Evolutionary conservation across 2,888 invertebrate genomes (phyloP).

Genomic region (Sialis fuliginosa): DNA sequence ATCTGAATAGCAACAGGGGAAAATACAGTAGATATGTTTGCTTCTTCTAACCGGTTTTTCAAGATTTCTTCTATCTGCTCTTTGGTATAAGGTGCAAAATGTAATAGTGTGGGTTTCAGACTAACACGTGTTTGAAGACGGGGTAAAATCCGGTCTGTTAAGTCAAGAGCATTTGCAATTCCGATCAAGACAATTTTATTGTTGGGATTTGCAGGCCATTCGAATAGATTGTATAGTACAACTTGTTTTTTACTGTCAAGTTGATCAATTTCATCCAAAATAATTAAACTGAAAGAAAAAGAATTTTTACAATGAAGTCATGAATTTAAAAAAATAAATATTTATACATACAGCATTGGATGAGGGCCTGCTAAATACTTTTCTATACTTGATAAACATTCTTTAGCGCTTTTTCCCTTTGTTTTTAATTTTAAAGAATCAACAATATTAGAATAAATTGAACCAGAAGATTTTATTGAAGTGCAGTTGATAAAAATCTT

Average conservation of each 20-base stretch:
- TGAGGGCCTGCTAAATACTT: conserved; percentile 45
- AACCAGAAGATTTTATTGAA: conserved; percentile 62
- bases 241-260: conserved; percentile 67
- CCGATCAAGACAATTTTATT: conserved; percentile 70
- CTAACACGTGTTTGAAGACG: conserved; percentile 63
- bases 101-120: conserved; percentile 57
- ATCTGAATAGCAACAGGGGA: conserved; percentile 74
- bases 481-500: conserved; percentile 77
- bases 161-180: conserved; percentile 88
- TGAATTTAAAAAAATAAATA: background rate
- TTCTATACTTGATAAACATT: conserved; percentile 46
- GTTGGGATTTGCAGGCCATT: conserved; percentile 58
- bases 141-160: conserved; percentile 80
- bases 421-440: conserved; percentile 46
- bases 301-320: conserved; percentile 6
- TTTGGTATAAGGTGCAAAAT: conserved; percentile 84
- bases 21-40: conserved; percentile 52
- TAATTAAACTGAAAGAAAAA: conserved; percentile 42
- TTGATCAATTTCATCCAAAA: conserved; percentile 93
- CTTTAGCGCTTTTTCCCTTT: conserved; percentile 42
- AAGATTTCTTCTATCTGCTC: conserved; percentile 80
- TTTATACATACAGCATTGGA: conserved; percentile 48
- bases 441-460: conserved; percentile 63
- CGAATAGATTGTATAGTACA: conserved; percentile 82
- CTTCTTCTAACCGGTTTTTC: conserved; percentile 52